These are phyloP conservation scores for Tipula confusa DNA, from an alignment of 2,888 invertebrate species.

Conservation along the genomic window DNA sequence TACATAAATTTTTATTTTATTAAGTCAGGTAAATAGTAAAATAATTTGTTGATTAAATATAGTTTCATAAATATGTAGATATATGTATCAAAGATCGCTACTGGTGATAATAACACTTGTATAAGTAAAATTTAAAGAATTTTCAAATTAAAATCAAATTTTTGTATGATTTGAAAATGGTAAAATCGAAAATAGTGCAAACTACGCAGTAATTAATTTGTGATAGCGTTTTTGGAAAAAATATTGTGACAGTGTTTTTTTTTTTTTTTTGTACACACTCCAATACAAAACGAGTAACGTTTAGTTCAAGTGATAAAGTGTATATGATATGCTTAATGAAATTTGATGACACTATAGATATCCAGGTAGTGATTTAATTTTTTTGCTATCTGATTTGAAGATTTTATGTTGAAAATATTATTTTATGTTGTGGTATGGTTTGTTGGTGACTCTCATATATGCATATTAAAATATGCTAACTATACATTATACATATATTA, in stretches of 20 bases:
- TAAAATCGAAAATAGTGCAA: background rate
- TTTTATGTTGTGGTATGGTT: background rate
- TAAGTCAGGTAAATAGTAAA: background rate
- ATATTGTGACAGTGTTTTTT: slow-evolving; percentile 5
- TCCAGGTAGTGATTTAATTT: background rate
- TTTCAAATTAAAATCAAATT: background rate
- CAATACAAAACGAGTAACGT: background rate
- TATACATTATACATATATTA: background rate
- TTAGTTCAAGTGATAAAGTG: slow-evolving; percentile 7
- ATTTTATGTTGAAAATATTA: background rate
- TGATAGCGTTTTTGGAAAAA: background rate
- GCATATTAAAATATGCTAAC: background rate
- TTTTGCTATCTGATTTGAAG: background rate
- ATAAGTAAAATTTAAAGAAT: background rate
- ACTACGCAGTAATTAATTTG: background rate
- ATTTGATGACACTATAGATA: background rate
- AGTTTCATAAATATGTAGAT: background rate
- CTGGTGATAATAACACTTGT: slow-evolving; percentile 4
- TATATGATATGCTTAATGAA: background rate
- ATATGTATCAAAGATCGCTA: background rate
- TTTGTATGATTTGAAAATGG: background rate
- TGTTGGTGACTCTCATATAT: background rate
- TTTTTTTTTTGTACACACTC: background rate
- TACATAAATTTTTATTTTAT: background rate
- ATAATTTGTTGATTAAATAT: background rate